phyloP scores from a whole-genome alignment of 2,888 invertebrate species.

The Eudemis profundana region DNA sequence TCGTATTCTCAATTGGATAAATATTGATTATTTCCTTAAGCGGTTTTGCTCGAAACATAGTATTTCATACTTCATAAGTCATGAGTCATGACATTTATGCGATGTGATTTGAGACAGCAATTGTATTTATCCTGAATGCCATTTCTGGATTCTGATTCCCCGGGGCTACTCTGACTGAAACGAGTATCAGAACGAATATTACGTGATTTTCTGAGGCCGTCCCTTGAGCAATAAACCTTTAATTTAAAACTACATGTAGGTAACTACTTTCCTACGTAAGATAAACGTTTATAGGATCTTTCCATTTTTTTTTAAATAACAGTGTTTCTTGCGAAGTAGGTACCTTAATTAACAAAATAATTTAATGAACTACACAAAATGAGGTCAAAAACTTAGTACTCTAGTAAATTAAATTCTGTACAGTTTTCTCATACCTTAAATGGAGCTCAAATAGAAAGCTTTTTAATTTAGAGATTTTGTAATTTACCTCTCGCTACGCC shows the following conservation, averaged over 20 bases:
- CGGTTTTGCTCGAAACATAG: neutral
- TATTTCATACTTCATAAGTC: neutral
- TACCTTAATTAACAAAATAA: constrained; percentile 1
- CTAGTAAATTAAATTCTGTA: constrained; percentile 15
- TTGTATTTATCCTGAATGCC: too few species aligned
- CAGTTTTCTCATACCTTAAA: constrained; percentile 4
- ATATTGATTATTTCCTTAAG: neutral
- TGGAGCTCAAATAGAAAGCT: neutral
- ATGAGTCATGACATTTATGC: neutral
- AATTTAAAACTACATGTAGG: constrained; percentile 32
- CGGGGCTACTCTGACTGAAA: constrained; percentile 47
- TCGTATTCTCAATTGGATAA: too few species aligned
- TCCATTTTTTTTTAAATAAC: too few species aligned
- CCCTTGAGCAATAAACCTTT: constrained; percentile 41
- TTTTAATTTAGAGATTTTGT: constrained; percentile 21
- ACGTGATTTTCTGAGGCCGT: constrained; percentile 51
- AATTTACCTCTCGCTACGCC: neutral
- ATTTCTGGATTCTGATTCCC: constrained; percentile 52
- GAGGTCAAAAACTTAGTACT: neutral
- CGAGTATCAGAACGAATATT: constrained; percentile 53
- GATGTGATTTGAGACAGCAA: constrained; percentile 37
- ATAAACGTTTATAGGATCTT: too few species aligned
- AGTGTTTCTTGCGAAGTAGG: constrained; percentile 9
- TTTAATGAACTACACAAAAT: constrained; percentile 3
- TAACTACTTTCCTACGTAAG: too few species aligned